Evolutionary conservation across 1,140 invertebrate species (phyloP), one percentile per base, ranked within the genome.

Genomic region (Antheraea mylitta): DNA sequence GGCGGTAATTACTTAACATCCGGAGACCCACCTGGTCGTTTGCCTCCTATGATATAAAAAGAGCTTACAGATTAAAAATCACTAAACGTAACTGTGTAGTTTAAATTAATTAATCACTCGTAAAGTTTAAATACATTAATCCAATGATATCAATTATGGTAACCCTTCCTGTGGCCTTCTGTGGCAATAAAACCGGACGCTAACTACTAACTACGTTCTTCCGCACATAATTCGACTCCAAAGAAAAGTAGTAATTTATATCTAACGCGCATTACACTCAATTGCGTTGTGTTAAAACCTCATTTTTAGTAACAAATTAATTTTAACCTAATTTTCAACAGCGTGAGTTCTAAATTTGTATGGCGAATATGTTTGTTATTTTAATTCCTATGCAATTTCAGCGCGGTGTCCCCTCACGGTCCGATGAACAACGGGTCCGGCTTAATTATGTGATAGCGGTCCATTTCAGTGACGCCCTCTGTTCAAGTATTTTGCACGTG

Each of bases 371-470:
- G 48, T 68, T 48, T 60, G 67, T 73, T 71, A 71, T 73, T 77
- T 77, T 75, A 79, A 79, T 80, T 74, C 66, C 65, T 69, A 37
- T 59, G 70, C 71, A 61, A 74, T 75, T 74, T 66, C 63, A 70
- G 72, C 64, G 70, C 68, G 65, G 58, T 72, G 72, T 80, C 72
- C 73, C 77, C 76, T 76, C 66, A 74, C 74, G 78, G 80, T 82
- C 76, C 76, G 73, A 66, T 73, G 76, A 74, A 74, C 78, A 78
- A 62, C 74, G 74, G 78, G 75, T 69, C 67, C 70, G 73, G 68
- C 77, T 80, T 80, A 80, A 82, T 80, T 78, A 82, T 69, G 78
- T 80, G 76, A 80, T 80, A 82, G 80, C 72, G 70, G 76, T 76
- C 71, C 76, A 67, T 82, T 80, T 78, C 73, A 73, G 73, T 69